Evolutionary conservation across 2,888 invertebrate species (phyloP).

Genomic region (Drosophila affinis): DNA sequence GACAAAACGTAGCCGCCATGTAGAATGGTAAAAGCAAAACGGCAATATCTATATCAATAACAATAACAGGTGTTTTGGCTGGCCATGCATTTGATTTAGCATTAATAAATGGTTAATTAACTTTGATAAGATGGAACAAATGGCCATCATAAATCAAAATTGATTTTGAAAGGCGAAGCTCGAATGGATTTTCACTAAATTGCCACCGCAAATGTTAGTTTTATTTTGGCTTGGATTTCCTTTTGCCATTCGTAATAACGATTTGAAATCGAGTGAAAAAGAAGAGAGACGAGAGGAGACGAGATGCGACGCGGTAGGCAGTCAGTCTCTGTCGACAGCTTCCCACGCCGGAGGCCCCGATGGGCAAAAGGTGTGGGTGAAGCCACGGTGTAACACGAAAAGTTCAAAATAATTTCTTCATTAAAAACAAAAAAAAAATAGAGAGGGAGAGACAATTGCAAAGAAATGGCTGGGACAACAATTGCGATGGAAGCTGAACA

Average conservation of each 20-base stretch:
- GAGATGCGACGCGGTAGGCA: not conserved
- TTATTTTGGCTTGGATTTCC: constrained; percentile 4
- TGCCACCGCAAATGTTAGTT: constrained; percentile 34
- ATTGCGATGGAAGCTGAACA: constrained; percentile 43
- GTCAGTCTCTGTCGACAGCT: constrained; percentile 11
- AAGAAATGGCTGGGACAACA: constrained; percentile 59
- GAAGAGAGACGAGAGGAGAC: not conserved
- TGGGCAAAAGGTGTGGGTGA: constrained; percentile 58
- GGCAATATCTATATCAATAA: constrained; percentile 14
- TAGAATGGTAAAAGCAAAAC: constrained; percentile 9
- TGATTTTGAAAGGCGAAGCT: constrained; percentile 36
- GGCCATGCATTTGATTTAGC: constrained; percentile 50
- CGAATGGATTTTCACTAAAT: constrained; percentile 36
- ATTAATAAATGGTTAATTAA: constrained; percentile 62
- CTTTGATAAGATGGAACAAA: constrained; percentile 27
- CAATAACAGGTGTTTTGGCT: constrained; percentile 50
- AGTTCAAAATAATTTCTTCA: constrained; percentile 77
- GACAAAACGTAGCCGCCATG: constrained; percentile 7
- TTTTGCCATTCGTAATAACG: constrained; percentile 15
- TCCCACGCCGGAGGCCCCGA: constrained; percentile 37
- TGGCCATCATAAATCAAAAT: constrained; percentile 48
- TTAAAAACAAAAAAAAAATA: constrained; percentile 39
- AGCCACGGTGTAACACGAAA: constrained; percentile 36
- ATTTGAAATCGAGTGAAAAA: constrained; percentile 26
- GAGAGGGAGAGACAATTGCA: constrained; percentile 56